Base-by-base conservation (phyloP, 2,113 vertebrate genomes). In the Podarcis cretensis region DNA sequence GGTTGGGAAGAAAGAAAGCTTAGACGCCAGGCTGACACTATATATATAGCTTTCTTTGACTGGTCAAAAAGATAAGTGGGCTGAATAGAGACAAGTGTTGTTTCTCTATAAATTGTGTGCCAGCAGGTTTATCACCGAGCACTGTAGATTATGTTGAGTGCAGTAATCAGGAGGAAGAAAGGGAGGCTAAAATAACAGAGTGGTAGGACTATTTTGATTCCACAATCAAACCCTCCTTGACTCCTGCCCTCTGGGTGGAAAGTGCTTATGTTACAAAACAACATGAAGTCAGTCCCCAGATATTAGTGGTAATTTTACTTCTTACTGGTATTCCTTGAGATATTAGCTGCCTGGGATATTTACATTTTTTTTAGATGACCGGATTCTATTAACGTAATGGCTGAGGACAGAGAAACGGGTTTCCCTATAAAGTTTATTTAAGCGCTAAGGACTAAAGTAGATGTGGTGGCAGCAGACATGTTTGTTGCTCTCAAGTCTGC, bases 131-230 rank as follows among this genome's bases (percentile, higher is more conserved):
- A 96, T 97, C 96, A 43, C 95, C 92, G 76, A 92, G 89, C 0
- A 63, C 91, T 88, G 83, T 91, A 96, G 96, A 96, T 97, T 96
- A 96, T 91, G 95, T 92, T 89, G 95, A 95, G 93, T 87, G 77
- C 93, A 93, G 95, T 91, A 95, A 96, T 96, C 94, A 87, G 89
- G 93, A 97, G 96, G 96, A 96, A 96, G 96, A 95, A 92, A 88
- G 94, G 97, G 96, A 97, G 96, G 96, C 94, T 97, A 96, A 96
- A 97, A 97, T 96, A 97, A 97, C 96, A 97, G 86, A 73, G 89
- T 0, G 12, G 95, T 93, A 95, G 94, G 92, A 88, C 93, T 95
- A 87, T 94, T 95, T 96, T 93, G 95, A 95, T 96, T 96, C 93
- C 94, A 92, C 96, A 96, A 89, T 96, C 95, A 93, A 95, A 93